phyloP scores from a whole-genome alignment of 2,797 vertebrate genomes.

The Sebastes variabilis region DNA sequence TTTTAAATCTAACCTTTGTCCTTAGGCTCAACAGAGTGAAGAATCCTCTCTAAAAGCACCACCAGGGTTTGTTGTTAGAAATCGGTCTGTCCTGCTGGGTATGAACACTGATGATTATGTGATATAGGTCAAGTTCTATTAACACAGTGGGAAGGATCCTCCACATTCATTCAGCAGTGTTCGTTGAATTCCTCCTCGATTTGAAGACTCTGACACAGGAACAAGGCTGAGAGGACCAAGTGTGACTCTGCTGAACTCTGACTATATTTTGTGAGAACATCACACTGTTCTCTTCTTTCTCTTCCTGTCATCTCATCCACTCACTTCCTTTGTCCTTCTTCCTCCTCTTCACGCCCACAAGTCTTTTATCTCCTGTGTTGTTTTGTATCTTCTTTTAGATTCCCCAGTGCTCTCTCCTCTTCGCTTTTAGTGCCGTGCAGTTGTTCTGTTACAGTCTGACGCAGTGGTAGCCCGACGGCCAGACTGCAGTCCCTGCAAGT shows the following conservation, averaged over 20 bases:
- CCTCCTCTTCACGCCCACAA: constrained; percentile 32
- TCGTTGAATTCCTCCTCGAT: constrained; percentile 16
- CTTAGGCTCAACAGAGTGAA: background rate
- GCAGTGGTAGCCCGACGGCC: constrained; percentile 30
- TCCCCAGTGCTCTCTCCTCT: constrained; percentile 24
- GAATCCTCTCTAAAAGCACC: background rate
- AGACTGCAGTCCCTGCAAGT: constrained; percentile 44
- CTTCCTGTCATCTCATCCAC: constrained; percentile 33
- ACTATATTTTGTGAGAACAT: constrained; percentile 28
- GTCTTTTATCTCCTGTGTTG: constrained; percentile 21
- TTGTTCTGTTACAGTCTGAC: constrained; percentile 17
- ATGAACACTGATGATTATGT: background rate
- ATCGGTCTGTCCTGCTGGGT: constrained; percentile 1
- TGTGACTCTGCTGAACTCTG: constrained; percentile 15
- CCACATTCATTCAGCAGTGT: constrained; percentile 3
- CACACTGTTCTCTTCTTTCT: constrained; percentile 26
- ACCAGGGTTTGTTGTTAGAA: constrained; percentile 3
- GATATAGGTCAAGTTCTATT: constrained; percentile 8
- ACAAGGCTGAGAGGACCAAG: constrained; percentile 4
- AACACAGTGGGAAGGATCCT: constrained; percentile 9
- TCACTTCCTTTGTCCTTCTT: constrained; percentile 38
- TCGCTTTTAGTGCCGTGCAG: constrained; percentile 28
- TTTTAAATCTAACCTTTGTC: background rate
- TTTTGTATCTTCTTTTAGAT: constrained; percentile 39
- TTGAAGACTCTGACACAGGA: constrained; percentile 4